Percentiles rank a stretch among this genome's conserved stretches.
Evolutionary conservation across 2,113 vertebrate genomes (phyloP).

Genomic region (Channa maculata): DNA sequence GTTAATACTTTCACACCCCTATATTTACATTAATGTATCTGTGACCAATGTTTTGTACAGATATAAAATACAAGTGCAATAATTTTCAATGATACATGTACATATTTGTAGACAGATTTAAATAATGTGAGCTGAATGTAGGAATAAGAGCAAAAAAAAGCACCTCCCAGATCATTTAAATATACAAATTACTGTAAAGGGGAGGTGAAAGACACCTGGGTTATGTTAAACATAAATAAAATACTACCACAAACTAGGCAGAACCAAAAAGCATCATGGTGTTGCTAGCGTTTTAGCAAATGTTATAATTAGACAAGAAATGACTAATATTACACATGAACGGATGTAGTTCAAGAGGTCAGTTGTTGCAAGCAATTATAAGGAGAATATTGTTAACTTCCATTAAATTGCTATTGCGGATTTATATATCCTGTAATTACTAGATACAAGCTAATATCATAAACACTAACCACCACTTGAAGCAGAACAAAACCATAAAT

Average conservation of each 20-base stretch:
- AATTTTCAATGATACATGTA: neutral
- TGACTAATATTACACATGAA: neutral
- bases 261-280: too few species aligned
- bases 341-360: neutral
- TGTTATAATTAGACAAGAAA: neutral
- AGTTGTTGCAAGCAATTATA: neutral
- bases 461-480: too few species aligned
- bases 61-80: neutral
- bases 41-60: neutral
- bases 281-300: neutral
- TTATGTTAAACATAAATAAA: too few species aligned
- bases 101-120: neutral
- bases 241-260: neutral
- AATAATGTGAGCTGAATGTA: neutral
- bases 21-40: neutral
- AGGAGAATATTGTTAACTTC: too few species aligned
- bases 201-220: neutral
- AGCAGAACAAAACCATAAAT: too few species aligned
- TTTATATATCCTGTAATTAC: too few species aligned
- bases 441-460: too few species aligned
- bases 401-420: too few species aligned
- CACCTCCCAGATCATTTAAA: neutral
- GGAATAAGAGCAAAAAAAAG: neutral
- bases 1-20: too few species aligned
- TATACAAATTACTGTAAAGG: neutral